Evolutionary conservation across 2,888 invertebrate genomes (phyloP).

Genomic region (Polyommatus iphigenia): DNA sequence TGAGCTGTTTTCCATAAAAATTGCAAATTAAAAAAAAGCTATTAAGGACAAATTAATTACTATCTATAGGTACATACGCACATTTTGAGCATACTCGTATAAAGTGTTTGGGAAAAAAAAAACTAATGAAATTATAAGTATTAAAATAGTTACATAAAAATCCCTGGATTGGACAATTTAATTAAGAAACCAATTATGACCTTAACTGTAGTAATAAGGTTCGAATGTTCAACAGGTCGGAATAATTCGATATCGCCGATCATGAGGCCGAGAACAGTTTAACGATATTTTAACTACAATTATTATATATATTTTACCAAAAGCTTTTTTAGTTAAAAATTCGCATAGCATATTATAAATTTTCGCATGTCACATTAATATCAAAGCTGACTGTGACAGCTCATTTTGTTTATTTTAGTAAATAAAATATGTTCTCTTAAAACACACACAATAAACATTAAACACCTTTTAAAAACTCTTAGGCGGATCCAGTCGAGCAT

Average conservation of each 20-base stretch:
- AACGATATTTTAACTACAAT: conserved; percentile 5
- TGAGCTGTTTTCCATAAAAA: neutral
- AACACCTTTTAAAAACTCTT: too few species aligned
- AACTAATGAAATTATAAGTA: neutral
- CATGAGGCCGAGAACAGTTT: neutral
- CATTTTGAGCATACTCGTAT: neutral
- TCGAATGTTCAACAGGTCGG: neutral
- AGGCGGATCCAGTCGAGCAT: too few species aligned
- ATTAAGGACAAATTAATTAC: neutral
- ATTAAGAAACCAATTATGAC: neutral
- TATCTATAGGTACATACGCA: neutral
- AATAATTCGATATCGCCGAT: neutral
- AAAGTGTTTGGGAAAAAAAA: neutral
- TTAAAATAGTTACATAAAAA: neutral
- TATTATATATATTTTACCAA: too few species aligned
- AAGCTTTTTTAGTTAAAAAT: too few species aligned
- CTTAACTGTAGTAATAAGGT: neutral
- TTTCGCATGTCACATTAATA: too few species aligned
- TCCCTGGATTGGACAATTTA: too few species aligned
- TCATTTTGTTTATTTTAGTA: too few species aligned
- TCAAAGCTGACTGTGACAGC: too few species aligned
- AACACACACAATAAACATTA: too few species aligned
- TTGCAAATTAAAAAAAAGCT: too few species aligned
- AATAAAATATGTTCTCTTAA: too few species aligned
- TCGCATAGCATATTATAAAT: too few species aligned